Conservation (phyloP, 1,140 invertebrate species). For the Aethina tumida region DNA sequence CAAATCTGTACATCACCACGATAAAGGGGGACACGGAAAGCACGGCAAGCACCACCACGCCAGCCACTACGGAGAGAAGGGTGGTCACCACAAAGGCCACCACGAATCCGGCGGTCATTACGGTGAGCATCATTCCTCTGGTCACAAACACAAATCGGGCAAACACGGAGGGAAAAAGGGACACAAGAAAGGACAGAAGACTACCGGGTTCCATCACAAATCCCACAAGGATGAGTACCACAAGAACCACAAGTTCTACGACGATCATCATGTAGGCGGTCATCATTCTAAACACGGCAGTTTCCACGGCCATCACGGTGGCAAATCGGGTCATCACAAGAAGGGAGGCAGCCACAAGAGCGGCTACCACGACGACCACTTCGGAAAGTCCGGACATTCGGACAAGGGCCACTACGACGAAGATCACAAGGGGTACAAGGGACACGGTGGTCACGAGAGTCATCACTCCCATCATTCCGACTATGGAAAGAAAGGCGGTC, state of each 20-base stretch:
- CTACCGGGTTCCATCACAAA: slow-evolving; percentile 67
- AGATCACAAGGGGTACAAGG: slow-evolving; percentile 64
- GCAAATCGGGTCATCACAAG: slow-evolving; percentile 53
- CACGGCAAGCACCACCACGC: slow-evolving; percentile 60
- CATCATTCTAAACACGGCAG: slow-evolving; percentile 64
- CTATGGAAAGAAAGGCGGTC: slow-evolving; percentile 56
- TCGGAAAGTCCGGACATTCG: slow-evolving; percentile 56
- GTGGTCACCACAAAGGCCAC: slow-evolving; percentile 64
- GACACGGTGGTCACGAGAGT: slow-evolving; percentile 53
- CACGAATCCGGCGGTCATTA: slow-evolving; percentile 61
- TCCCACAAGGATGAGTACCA: slow-evolving; percentile 71
- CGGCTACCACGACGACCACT: slow-evolving; percentile 51
- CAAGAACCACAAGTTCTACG: slow-evolving; percentile 72
- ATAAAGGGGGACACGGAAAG: slow-evolving; percentile 59
- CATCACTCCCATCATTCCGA: slow-evolving; percentile 55
- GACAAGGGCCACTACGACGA: slow-evolving; percentile 64
- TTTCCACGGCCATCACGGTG: slow-evolving; percentile 55
- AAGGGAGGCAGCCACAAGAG: slow-evolving; percentile 63
- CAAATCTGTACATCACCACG: slow-evolving; percentile 54
- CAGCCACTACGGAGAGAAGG: slow-evolving; percentile 60
- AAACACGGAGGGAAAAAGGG: slow-evolving; percentile 61
- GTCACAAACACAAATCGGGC: slow-evolving; percentile 60
- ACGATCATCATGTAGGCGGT: slow-evolving; percentile 63
- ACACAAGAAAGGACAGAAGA: slow-evolving; percentile 58
- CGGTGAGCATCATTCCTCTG: slow-evolving; percentile 60